phyloP scores from a whole-genome alignment of 2,113 vertebrate genomes.

The Uria lomvia region DNA sequence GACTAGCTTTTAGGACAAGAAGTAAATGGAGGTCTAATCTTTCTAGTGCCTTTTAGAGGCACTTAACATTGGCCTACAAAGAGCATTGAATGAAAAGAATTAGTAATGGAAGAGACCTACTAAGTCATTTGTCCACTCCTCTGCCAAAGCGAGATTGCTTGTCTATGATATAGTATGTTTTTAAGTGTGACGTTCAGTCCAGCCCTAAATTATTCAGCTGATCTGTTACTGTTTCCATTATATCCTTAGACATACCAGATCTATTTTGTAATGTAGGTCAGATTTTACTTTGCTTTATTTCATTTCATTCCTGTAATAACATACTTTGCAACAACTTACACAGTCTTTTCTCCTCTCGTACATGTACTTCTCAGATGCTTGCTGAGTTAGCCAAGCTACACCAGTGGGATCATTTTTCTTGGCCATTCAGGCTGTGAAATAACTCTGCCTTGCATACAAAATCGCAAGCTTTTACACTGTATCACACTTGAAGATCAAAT shows the following conservation, averaged over 20 bases:
- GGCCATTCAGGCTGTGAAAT: not conserved
- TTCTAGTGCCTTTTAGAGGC: slow-evolving; percentile 39
- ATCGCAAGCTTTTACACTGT: not conserved
- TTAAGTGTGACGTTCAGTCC: not conserved
- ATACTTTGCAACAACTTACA: not conserved
- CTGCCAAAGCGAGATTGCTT: not conserved
- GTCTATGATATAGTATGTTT: not conserved
- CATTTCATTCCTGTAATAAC: not conserved
- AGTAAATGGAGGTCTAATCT: slow-evolving; percentile 38
- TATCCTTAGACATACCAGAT: not conserved
- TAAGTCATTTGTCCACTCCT: not conserved
- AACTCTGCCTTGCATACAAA: not conserved
- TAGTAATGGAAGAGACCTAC: slow-evolving; percentile 3
- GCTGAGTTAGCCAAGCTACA: not conserved
- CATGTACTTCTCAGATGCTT: not conserved
- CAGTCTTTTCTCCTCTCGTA: not conserved
- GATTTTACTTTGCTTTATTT: not conserved
- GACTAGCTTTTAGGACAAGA: slow-evolving; percentile 34
- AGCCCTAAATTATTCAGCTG: not conserved
- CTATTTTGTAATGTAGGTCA: not conserved
- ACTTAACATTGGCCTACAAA: slow-evolving; percentile 38
- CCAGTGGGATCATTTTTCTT: not conserved
- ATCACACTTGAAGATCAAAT: not conserved
- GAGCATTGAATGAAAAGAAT: slow-evolving; percentile 1
- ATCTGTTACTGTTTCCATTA: not conserved